Evolutionary conservation across 2,113 vertebrate species (phyloP), one percentile per base, ranked within the genome.

Genomic region (Heliornis fulica): DNA sequence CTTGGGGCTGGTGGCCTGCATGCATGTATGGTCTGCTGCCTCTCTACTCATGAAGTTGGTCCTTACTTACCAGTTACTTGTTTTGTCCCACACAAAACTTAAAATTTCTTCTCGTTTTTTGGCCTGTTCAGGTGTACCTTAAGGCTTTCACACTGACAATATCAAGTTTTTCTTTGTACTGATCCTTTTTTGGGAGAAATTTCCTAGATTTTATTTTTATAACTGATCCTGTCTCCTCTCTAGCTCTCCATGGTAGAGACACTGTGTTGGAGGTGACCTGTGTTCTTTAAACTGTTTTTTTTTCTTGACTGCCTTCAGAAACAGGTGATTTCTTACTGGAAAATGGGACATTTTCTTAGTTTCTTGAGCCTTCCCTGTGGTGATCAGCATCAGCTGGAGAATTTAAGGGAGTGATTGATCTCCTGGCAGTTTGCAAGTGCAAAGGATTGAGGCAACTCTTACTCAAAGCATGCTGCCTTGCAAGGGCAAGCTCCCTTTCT

Each of bases 391-490:
- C 54, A 63, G 51, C 68, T 71, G 64, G 43, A 81, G 46, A 66
- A 64, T 65, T 75, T 76, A 41, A 80, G 63, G 54, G 63, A 83
- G 29, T 0, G 0, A 14, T 4, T 66, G 56, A 51, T 69, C n/a
- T 74, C 41, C 76, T 43, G 50, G 50, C 41, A 90, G 41, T 83
- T 81, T 29, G 31, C 57, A 78, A 54, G 60, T 45, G 48, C 36
- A 38, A 12, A 71, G 56, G 25, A 56, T 54, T 46, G 80, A 57
- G 60, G 65, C 43, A 71, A 51, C 69, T 82, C 53, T 82, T 60
- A 22, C 32, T 59, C 19, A 17, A 68, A 45, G 50, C 0, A 0
- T 34, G 31, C 63, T 78, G 64, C 59, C 71, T 92, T 0, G 0
- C 22, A 48, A 53, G 54, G 59, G 18, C 56, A 45, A 63, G 26